phyloP scores from a whole-genome alignment of 2,888 invertebrate species.

The Beris chalybata region DNA sequence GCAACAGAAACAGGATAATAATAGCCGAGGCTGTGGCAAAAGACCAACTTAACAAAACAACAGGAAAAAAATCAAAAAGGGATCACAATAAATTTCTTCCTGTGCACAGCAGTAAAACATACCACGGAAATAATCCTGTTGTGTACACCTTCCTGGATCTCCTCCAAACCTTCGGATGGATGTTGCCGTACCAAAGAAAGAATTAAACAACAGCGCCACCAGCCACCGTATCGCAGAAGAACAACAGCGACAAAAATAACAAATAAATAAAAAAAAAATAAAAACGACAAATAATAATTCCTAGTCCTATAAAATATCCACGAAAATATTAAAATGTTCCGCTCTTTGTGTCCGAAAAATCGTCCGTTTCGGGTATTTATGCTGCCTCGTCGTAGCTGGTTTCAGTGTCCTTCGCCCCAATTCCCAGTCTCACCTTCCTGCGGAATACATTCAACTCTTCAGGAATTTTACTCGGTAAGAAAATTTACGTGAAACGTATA shows the following conservation, averaged over 20 bases:
- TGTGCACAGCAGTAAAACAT: slow-evolving; percentile 37
- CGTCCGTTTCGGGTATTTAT: slow-evolving; percentile 31
- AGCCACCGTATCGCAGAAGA: not conserved
- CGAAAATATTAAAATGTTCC: slow-evolving; percentile 39
- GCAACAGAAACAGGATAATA: too few species aligned
- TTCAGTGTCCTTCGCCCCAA: not conserved
- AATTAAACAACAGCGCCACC: slow-evolving; percentile 16
- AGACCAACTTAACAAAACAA: slow-evolving; percentile 24
- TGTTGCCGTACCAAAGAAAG: slow-evolving; percentile 25
- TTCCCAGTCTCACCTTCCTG: not conserved
- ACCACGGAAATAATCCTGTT: slow-evolving; percentile 41
- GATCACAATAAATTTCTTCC: slow-evolving; percentile 41
- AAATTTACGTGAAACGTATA: slow-evolving; percentile 7
- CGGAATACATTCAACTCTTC: not conserved
- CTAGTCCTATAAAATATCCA: slow-evolving; percentile 38
- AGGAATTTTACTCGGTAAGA: not conserved
- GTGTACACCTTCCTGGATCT: slow-evolving; percentile 38
- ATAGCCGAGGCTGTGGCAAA: slow-evolving; percentile 1
- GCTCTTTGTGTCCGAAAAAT: slow-evolving; percentile 37
- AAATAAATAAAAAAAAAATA: slow-evolving; percentile 12
- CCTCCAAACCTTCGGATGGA: slow-evolving; percentile 31
- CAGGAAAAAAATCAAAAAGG: slow-evolving; percentile 37
- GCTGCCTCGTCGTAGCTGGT: slow-evolving; percentile 13
- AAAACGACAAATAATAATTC: slow-evolving; percentile 27
- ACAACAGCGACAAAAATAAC: not conserved